A percentile compares a stretch with the other conserved stretches of the same genome.
Conservation (phyloP, 2,888 invertebrate genomes). For the Acronicta aceris region DNA sequence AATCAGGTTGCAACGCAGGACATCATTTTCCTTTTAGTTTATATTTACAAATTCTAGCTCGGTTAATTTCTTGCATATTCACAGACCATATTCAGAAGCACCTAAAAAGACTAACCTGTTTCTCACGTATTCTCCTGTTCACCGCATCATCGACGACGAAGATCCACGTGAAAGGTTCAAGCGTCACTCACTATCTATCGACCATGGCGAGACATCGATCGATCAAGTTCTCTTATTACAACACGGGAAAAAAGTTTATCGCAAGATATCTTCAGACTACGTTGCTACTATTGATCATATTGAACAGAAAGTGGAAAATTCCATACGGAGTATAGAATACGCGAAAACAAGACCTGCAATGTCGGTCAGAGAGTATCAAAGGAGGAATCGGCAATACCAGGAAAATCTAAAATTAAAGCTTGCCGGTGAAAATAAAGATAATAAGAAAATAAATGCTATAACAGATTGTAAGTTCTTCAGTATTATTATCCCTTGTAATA, state of each 20-base stretch:
- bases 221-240: slow-evolving; percentile 72
- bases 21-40: no score
- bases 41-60: background rate
- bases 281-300: slow-evolving; percentile 74
- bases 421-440: background rate
- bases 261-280: slow-evolving; percentile 81
- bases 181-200: slow-evolving; percentile 54
- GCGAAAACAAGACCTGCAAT: slow-evolving; percentile 74
- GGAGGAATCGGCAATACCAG: slow-evolving; percentile 67
- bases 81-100: slow-evolving; percentile 62
- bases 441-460: background rate
- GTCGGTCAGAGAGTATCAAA: slow-evolving; percentile 72
- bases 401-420: slow-evolving; percentile 31
- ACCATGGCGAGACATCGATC: slow-evolving; percentile 53
- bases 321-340: slow-evolving; percentile 74
- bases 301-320: slow-evolving; percentile 62
- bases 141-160: slow-evolving; percentile 51
- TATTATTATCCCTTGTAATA: background rate
- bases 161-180: slow-evolving; percentile 57
- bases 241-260: slow-evolving; percentile 68
- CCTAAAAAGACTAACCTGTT: slow-evolving; percentile 58
- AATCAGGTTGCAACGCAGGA: no score
- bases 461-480: background rate
- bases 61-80: slow-evolving; percentile 25
- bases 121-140: slow-evolving; percentile 59